phyloP scores from a whole-genome alignment of 2,113 vertebrate genomes.

The Thryonomys swinderianus region DNA sequence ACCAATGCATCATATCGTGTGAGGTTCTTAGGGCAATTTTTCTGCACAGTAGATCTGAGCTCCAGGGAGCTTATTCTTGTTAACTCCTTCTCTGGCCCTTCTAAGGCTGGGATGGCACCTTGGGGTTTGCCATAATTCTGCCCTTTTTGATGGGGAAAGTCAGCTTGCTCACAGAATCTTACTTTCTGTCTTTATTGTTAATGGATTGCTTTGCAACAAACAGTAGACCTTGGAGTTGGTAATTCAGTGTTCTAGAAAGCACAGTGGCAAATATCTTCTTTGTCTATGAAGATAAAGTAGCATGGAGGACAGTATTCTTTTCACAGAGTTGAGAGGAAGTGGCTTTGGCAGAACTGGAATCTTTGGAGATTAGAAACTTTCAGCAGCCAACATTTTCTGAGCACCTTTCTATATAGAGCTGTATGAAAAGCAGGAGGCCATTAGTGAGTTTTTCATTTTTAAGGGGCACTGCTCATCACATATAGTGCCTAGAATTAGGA shows the following conservation, averaged over 20 bases:
- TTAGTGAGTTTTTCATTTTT: background rate
- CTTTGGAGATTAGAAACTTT: background rate
- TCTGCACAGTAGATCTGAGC: background rate
- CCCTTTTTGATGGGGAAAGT: background rate
- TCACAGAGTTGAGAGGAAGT: background rate
- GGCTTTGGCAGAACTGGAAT: background rate
- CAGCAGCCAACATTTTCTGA: background rate
- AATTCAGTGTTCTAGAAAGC: background rate
- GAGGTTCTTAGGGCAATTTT: background rate
- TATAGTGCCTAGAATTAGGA: background rate
- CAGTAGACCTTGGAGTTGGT: background rate
- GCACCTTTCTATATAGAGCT: background rate
- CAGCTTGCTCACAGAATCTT: background rate
- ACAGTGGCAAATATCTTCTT: background rate
- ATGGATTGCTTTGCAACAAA: background rate
- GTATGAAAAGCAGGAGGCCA: background rate
- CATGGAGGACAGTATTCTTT: background rate
- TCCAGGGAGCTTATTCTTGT: background rate
- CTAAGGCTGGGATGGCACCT: background rate
- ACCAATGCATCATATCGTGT: no score
- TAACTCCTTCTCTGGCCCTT: background rate
- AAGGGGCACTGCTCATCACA: background rate
- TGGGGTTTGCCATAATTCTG: background rate
- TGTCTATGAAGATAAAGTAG: background rate
- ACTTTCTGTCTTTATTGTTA: background rate